These are phyloP conservation scores for Neodon shergylaensis DNA, from an alignment of 2,113 vertebrate species.

Conservation along the genomic window DNA sequence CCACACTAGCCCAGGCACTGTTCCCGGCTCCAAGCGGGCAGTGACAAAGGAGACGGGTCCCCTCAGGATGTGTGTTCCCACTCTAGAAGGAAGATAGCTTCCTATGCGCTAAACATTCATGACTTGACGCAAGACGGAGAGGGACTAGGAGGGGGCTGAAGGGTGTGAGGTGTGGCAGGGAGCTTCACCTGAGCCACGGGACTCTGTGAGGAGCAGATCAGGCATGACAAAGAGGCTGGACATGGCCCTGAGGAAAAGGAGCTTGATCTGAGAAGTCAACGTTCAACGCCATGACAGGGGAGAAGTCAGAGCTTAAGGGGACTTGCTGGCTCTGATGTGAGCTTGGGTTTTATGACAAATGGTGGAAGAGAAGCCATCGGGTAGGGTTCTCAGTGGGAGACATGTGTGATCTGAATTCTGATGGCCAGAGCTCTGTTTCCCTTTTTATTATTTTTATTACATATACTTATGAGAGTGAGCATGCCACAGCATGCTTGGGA, in stretches of 20 bases:
- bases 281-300: neutral
- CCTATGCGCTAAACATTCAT: neutral
- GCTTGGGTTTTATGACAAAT: neutral
- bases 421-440: neutral
- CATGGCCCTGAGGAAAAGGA: neutral
- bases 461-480: neutral
- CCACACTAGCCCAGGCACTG: neutral
- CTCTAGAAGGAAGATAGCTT: neutral
- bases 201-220: neutral
- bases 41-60: neutral
- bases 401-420: neutral
- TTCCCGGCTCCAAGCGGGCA: fast-evolving
- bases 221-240: neutral
- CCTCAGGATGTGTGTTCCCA: neutral
- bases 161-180: neutral
- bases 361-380: neutral
- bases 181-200: neutral
- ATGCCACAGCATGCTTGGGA: neutral
- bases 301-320: neutral
- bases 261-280: neutral
- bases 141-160: neutral
- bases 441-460: neutral
- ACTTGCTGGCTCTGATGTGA: neutral
- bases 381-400: neutral
- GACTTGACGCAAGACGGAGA: neutral